A percentile compares a stretch with the other conserved stretches of the same genome.
phyloP scores from a whole-genome alignment of 2,113 vertebrate genomes.

The Dasyornis broadbenti region DNA sequence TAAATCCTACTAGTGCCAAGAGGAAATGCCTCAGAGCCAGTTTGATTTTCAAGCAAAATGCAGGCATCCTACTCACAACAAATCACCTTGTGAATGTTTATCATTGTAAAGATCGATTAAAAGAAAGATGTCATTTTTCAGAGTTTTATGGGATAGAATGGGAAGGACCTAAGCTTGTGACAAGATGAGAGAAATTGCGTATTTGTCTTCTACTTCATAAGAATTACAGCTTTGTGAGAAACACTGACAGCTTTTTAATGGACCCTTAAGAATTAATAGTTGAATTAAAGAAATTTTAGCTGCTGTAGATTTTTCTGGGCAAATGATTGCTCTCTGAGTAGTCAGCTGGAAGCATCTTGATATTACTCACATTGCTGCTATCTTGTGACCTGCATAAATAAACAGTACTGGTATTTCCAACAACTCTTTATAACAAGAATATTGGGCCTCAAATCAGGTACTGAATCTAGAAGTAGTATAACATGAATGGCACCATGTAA shows the following conservation, averaged over 20 bases:
- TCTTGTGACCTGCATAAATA: background rate
- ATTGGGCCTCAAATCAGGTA: background rate
- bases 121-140: background rate
- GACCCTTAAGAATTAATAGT: background rate
- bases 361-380: background rate
- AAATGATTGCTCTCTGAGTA: background rate
- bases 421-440: background rate
- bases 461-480: background rate
- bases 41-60: background rate
- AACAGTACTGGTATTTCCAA: background rate
- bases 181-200: background rate
- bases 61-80: background rate
- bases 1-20: background rate
- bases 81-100: background rate
- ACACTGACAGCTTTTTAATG: background rate
- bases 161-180: background rate
- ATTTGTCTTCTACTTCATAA: background rate
- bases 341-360: background rate
- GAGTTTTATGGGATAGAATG: background rate
- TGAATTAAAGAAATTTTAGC: background rate
- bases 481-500: accelerated
- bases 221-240: background rate
- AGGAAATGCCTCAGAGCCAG: background rate
- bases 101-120: background rate
- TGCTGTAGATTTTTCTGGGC: background rate